Base-by-base conservation (phyloP, 2,888 invertebrate genomes). In the Dicyrtomina minuta region DNA sequence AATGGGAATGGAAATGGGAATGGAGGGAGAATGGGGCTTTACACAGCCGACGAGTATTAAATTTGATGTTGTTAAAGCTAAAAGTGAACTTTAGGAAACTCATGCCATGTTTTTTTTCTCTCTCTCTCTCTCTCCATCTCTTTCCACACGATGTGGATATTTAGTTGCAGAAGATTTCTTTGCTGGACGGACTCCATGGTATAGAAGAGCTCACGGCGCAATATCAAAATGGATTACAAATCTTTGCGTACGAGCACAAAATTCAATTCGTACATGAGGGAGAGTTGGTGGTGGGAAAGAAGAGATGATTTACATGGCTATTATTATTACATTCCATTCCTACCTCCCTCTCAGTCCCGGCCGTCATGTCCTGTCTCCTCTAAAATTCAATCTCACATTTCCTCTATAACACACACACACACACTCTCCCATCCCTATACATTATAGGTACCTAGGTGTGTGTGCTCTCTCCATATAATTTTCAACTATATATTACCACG, bases 151-250 rank as follows among this genome's bases (percentile, higher is more conserved):
- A 22, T 15, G 26, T 49, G 20, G 15, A 20, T 49, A 10, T 46
- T 24, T 2, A 62, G 44, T 62, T 66, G 43, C 62, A 53, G 59
- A 33, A 68, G 71, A 68, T 51, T 68, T 71, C 39, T 55, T 70
- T 24, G 61, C 49, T n/a, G 43, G 53, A 12, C 39, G 13, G 46
- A 46, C 24, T 46, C 70, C 66, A 8, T 70, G 62, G 71, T 68
- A 65, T 46, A 49, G 77, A 69, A 43, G 77, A 66, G 78, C 78
- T 12, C 77, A 76, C 49, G 77, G 78, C 41, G 71, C 72, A 41
- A 67, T 78, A 33, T 78, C 78, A 39, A 78, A 77, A 68, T 78
- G 78, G 78, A 62, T 78, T 26, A 77, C 78, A 10, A 77, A 76
- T 71, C 73, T 78, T 49, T 78, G 78, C 60, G 76, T 74, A 13